Conservation (phyloP, 2,888 invertebrate genomes). For the Eilema griseolum region DNA sequence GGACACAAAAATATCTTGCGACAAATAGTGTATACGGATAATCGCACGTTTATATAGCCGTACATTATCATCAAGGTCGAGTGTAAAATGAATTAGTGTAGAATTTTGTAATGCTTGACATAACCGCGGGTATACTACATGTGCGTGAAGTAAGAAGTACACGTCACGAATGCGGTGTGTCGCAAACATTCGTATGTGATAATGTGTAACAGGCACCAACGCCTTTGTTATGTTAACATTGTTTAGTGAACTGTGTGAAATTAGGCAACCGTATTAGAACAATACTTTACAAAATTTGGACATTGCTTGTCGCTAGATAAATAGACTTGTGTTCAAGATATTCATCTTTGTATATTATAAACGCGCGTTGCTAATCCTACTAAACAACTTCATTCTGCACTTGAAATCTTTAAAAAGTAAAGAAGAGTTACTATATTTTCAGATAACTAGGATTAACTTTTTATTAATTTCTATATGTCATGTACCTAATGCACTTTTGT, state of each 20-base stretch:
- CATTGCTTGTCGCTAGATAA: not conserved
- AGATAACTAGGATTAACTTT: not conserved
- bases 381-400: not conserved
- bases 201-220: slow-evolving; percentile 47
- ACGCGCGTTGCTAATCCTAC: not conserved
- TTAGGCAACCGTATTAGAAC: slow-evolving; percentile 21
- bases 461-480: not conserved
- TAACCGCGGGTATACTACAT: slow-evolving; percentile 17
- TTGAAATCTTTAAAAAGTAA: not conserved
- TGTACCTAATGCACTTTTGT: too few relatives aligned
- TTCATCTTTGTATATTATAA: not conserved
- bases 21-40: slow-evolving; percentile 20
- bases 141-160: slow-evolving; percentile 21
- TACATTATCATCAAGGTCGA: slow-evolving; percentile 28
- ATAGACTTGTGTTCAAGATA: not conserved
- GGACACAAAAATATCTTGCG: slow-evolving; percentile 16
- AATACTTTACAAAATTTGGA: slow-evolving; percentile 19
- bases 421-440: not conserved
- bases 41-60: slow-evolving; percentile 19
- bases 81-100: slow-evolving; percentile 26
- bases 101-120: slow-evolving; percentile 35
- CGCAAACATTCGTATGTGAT: slow-evolving; percentile 36
- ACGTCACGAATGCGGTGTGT: slow-evolving; percentile 25
- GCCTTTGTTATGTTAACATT: slow-evolving; percentile 54
- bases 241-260: slow-evolving; percentile 28